These are phyloP conservation scores for Mesorhabditis spiculigera DNA, from an alignment of 2,888 invertebrate genomes.

Conservation along the genomic window DNA sequence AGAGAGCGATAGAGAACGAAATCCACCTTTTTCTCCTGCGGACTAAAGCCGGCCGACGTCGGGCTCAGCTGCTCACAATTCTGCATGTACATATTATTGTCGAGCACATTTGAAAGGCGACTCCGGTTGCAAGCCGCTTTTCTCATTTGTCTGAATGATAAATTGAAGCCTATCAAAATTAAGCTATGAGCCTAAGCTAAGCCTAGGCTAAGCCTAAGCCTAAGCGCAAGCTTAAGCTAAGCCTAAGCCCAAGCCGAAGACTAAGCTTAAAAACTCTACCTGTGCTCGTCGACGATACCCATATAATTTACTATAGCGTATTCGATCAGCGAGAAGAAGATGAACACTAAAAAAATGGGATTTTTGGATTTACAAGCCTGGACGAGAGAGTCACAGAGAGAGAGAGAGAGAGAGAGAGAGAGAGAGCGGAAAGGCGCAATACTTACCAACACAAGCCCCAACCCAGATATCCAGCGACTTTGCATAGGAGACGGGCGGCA, in stretches of 20 bases:
- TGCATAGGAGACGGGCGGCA: constrained; percentile 57
- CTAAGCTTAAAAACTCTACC: constrained; percentile 20
- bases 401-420: too few species aligned
- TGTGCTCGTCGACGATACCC: constrained; percentile 56
- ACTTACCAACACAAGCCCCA: constrained; percentile 45
- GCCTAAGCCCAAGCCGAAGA: too few species aligned
- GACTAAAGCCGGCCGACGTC: constrained; percentile 31
- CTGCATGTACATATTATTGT: constrained; percentile 37
- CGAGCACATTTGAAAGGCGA: constrained; percentile 53
- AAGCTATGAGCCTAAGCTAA: neutral
- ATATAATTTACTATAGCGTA: constrained; percentile 57
- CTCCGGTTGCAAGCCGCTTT: constrained; percentile 53
- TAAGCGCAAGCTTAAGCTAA: too few species aligned
- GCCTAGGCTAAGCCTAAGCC: neutral
- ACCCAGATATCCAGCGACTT: constrained; percentile 58
- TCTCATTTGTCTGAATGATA: constrained; percentile 44
- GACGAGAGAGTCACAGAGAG: too few species aligned
- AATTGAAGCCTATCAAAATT: constrained; percentile 8
- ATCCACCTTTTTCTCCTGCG: constrained; percentile 38
- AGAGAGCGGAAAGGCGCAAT: too few species aligned
- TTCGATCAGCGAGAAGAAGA: constrained; percentile 56
- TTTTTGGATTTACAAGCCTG: too few species aligned
- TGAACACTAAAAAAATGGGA: constrained; percentile 44
- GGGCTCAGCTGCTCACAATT: constrained; percentile 22
- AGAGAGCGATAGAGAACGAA: neutral